phyloP scores from a whole-genome alignment of 1,140 invertebrate species.

The Leptopilina boulardi region DNA sequence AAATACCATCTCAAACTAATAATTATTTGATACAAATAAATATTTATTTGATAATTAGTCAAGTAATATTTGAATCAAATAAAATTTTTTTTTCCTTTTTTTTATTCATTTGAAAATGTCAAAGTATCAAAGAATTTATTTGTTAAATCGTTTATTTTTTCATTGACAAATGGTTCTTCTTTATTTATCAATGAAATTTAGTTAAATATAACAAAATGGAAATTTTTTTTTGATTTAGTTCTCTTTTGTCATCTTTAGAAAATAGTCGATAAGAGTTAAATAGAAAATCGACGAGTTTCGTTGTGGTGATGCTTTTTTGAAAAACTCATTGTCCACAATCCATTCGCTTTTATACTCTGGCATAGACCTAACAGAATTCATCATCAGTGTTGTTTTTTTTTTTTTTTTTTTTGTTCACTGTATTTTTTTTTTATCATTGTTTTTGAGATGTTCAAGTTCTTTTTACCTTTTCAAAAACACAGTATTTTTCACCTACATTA shows the following conservation, averaged over 20 bases:
- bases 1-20: too few species aligned
- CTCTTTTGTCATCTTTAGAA: not conserved
- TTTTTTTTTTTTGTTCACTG: not conserved
- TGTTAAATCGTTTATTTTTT: not conserved
- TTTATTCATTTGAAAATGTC: too few species aligned
- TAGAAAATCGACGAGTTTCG: not conserved
- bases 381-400: slow-evolving; percentile 15
- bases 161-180: not conserved
- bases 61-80: too few species aligned
- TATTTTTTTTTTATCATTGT: not conserved
- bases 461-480: not conserved
- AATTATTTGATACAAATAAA: too few species aligned
- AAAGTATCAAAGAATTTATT: not conserved
- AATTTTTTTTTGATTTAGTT: not conserved
- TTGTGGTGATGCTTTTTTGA: not conserved
- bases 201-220: not conserved
- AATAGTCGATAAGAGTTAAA: not conserved
- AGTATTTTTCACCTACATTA: too few species aligned
- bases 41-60: too few species aligned
- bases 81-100: too few species aligned
- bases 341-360: not conserved
- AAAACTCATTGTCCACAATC: slow-evolving; percentile 7
- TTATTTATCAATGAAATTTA: not conserved
- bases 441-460: not conserved
- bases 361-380: not conserved